phyloP scores from a whole-genome alignment of 30 jellyfish, hydroid and myxozoan species.

The Mastigias papua region DNA sequence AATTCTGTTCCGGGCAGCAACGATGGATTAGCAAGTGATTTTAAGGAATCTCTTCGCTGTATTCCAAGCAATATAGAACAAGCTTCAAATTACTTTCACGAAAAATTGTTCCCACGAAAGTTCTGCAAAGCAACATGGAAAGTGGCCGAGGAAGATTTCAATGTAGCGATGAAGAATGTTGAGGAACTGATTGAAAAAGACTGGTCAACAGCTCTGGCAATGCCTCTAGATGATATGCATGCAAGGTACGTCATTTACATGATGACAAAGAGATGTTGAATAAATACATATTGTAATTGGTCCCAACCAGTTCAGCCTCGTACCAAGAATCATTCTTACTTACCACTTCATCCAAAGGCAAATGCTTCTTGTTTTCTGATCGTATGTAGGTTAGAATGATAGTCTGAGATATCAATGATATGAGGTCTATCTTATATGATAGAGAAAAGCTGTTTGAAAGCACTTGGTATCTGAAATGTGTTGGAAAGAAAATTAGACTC shows the following conservation, averaged over 20 bases:
- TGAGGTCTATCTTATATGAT: background rate
- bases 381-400: background rate
- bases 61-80: conserved; percentile 4
- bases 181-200: conserved; percentile 37
- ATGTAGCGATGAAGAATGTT: conserved; percentile 38
- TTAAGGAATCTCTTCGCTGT: background rate
- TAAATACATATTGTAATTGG: background rate
- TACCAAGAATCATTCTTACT: too few relatives aligned
- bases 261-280: background rate
- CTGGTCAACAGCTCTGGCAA: conserved; percentile 54
- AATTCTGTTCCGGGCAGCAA: background rate
- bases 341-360: too few relatives aligned
- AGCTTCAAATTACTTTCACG: conserved; percentile 28
- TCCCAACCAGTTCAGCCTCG: background rate
- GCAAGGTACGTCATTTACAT: conserved; percentile 12
- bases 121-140: conserved; percentile 47
- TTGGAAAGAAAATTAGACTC: background rate
- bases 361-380: background rate
- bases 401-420: background rate
- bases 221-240: conserved; percentile 51
- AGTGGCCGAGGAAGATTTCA: conserved; percentile 53
- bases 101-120: conserved; percentile 51
- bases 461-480: background rate
- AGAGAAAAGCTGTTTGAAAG: background rate
- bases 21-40: conserved; percentile 55